Conservation (phyloP, 2,888 invertebrate genomes). For the Diabrotica balteata region DNA sequence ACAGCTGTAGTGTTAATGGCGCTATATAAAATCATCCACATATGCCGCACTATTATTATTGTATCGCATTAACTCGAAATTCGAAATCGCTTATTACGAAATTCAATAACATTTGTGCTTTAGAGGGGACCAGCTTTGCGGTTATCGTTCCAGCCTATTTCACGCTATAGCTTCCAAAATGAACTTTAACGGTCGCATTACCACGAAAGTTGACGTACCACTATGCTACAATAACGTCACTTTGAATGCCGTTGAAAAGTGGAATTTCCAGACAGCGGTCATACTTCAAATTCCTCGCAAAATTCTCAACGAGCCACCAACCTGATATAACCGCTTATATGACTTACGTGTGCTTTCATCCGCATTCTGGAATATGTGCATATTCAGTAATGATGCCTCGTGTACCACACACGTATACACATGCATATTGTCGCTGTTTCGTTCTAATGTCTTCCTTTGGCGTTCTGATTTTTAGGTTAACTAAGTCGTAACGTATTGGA, state of each 20-base stretch:
- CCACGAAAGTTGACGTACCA: not conserved
- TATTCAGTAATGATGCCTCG: slow-evolving; percentile 18
- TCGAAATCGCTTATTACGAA: too few relatives aligned
- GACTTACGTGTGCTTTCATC: slow-evolving; percentile 21
- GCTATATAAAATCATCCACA: too few relatives aligned
- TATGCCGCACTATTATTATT: too few relatives aligned
- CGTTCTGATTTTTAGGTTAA: slow-evolving; percentile 16
- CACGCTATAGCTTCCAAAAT: not conserved
- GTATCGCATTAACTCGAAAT: too few relatives aligned
- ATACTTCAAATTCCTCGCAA: slow-evolving; percentile 22
- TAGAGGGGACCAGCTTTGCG: too few relatives aligned
- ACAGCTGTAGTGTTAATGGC: too few relatives aligned
- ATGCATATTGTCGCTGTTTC: slow-evolving; percentile 10
- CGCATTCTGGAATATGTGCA: slow-evolving; percentile 23
- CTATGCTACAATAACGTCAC: slow-evolving; percentile 10
- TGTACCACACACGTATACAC: slow-evolving; percentile 15
- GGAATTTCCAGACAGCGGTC: slow-evolving; percentile 15
- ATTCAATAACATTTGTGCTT: too few relatives aligned
- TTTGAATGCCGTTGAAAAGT: slow-evolving; percentile 14
- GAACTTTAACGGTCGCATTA: not conserved
- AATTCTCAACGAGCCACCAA: slow-evolving; percentile 23
- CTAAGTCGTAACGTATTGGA: slow-evolving; percentile 8
- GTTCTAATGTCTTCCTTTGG: slow-evolving; percentile 16
- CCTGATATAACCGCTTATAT: slow-evolving; percentile 23
- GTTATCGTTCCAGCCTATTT: too few relatives aligned